Evolutionary conservation across 1,140 invertebrate species (phyloP), one percentile per base, ranked within the genome.

Genomic region (Drosophila rufa): DNA sequence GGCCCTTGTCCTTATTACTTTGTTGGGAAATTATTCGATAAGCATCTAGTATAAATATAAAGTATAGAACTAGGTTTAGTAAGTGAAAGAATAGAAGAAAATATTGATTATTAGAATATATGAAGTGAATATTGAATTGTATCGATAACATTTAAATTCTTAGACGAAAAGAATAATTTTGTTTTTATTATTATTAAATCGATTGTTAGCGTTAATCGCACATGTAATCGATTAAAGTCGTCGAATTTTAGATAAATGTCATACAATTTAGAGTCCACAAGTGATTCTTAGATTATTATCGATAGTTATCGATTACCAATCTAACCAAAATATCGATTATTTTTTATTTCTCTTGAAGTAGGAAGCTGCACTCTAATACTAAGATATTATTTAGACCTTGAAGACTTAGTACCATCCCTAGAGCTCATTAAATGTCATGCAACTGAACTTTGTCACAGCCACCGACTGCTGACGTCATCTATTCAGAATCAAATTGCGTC

Each of bases 381-480:
- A 8, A n/a, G 3, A 1, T 55, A 5, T 55, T 38, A 22, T 25
- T 1, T 1, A 15, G 6, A 11, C 40, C 36, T 38, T 12, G 2
- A 25, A 4, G 15, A 19, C 36, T 36, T 50, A 50, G 17, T 25
- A 50, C 42, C 75, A 69, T 43, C 19, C 27, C 65, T 56, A 69
- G 3, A 43, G n/a, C 0, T 8, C 27, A 77, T 53, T 64, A 43
- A 76, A 75, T 45, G 27, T 30, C 43, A 42, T 45, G 40, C 67
- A 38, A 58, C 14, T 43, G 42, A 33, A 51, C 38, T 61, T 51
- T 77, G n/a, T 59, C 9, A 55, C 42, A 58, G 69, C 57, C 60
- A 30, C 30, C 33, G 12, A 33, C 30, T 43, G 33, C 64, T 78
- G 74, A 78, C 75, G 75, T 78, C 75, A 78, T 69, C 27, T 77